These are phyloP conservation scores for Petroica traversi DNA, from an alignment of 2,113 vertebrate species.

Conservation along the genomic window DNA sequence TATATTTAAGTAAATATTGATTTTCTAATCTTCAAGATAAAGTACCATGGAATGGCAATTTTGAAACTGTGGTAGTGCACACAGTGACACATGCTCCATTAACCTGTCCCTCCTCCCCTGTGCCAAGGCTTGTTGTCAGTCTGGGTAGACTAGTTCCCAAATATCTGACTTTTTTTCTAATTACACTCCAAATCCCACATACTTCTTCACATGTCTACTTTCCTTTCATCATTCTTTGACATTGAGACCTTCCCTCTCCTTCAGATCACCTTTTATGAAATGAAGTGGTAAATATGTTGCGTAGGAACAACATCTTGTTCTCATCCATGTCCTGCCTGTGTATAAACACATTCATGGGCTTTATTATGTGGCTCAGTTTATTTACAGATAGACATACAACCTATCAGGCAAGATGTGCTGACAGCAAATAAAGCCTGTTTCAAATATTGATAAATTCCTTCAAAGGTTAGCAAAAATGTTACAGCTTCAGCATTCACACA, in stretches of 20 bases:
- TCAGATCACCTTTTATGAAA: background rate
- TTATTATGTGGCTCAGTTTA: background rate
- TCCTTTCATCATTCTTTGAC: background rate
- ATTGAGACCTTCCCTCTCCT: background rate
- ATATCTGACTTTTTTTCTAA: background rate
- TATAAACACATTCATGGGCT: background rate
- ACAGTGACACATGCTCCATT: background rate
- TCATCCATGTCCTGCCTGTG: background rate
- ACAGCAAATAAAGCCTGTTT: background rate
- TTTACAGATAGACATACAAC: background rate
- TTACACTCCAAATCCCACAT: background rate
- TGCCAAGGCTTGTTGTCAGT: background rate
- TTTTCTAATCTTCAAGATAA: constrained; percentile 46
- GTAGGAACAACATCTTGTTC: background rate
- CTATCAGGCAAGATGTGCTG: background rate
- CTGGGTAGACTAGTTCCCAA: background rate
- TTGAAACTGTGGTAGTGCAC: background rate
- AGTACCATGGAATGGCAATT: constrained; percentile 17
- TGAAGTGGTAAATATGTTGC: background rate
- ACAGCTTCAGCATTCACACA: background rate
- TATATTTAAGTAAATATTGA: constrained; percentile 63
- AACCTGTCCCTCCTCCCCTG: background rate
- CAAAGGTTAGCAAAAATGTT: background rate
- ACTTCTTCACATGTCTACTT: background rate
- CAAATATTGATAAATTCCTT: background rate